Conservation (phyloP, 2,888 invertebrate species). For the Morpho helenor region DNA sequence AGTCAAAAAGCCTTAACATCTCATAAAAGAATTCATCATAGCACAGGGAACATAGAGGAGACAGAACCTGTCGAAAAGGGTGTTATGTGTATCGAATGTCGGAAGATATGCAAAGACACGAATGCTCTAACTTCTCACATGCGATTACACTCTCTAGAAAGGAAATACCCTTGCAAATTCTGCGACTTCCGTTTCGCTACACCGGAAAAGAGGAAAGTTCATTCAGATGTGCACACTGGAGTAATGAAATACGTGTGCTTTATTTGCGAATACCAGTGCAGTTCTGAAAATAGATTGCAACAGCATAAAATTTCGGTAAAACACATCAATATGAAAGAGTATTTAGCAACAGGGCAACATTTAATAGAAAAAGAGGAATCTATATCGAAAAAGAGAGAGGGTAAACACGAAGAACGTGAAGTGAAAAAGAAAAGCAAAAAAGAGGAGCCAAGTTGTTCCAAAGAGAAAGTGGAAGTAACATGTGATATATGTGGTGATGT, state of each 20-base stretch:
- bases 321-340: slow-evolving; percentile 64
- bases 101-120: slow-evolving; percentile 66
- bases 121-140: slow-evolving; percentile 60
- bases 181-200: slow-evolving; percentile 70
- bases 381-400: slow-evolving; percentile 35
- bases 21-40: slow-evolving; percentile 62
- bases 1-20: slow-evolving; percentile 63
- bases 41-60: slow-evolving; percentile 43
- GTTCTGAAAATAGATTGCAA: slow-evolving; percentile 61
- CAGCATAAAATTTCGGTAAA: slow-evolving; percentile 61
- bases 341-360: slow-evolving; percentile 53
- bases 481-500: slow-evolving; percentile 71
- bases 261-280: slow-evolving; percentile 70
- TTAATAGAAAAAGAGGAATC: slow-evolving; percentile 43
- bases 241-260: slow-evolving; percentile 73
- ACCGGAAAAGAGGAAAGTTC: slow-evolving; percentile 58
- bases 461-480: slow-evolving; percentile 31
- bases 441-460: slow-evolving; percentile 25
- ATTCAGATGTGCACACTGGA: slow-evolving; percentile 64
- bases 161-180: slow-evolving; percentile 67
- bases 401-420: slow-evolving; percentile 14
- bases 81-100: slow-evolving; percentile 65
- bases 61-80: slow-evolving; percentile 46
- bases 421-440: slow-evolving; percentile 36
- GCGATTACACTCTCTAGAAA: slow-evolving; percentile 60